A percentile compares a stretch with the other conserved stretches of the same genome.
phyloP scores from a whole-genome alignment of 2,888 invertebrate species.

The Tetragnatha montana region DNA sequence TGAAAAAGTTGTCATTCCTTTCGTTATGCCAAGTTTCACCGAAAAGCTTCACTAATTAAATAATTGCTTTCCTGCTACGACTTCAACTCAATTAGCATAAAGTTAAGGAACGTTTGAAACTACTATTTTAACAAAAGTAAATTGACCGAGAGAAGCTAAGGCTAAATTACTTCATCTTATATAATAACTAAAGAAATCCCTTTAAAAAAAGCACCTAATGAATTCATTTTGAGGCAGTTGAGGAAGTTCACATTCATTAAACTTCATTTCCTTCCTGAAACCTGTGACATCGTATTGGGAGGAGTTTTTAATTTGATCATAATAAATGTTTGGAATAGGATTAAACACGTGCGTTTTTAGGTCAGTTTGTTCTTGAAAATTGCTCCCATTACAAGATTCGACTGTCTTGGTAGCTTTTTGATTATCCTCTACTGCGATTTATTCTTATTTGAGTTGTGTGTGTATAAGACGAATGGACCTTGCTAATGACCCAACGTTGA shows the following conservation, averaged over 20 bases:
- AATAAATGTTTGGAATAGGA: background rate
- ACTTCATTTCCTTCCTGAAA: too few species aligned
- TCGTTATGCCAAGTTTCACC: too few species aligned
- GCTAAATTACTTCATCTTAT: background rate
- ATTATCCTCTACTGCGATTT: background rate
- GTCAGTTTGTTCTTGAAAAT: background rate
- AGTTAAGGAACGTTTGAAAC: too few species aligned
- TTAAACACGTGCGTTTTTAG: background rate
- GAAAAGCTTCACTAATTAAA: too few species aligned
- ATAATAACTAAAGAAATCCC: background rate
- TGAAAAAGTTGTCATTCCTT: too few species aligned
- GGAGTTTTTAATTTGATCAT: background rate
- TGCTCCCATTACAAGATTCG: background rate
- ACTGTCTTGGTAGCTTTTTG: background rate
- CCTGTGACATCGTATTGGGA: background rate
- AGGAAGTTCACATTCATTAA: background rate
- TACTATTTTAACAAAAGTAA: too few species aligned
- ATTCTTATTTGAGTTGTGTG: background rate
- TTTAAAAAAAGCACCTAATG: background rate
- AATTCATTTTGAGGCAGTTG: background rate
- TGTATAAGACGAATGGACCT: background rate
- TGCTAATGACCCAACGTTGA: background rate
- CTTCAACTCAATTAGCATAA: too few species aligned
- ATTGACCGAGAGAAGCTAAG: too few species aligned
- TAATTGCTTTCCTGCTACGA: too few species aligned